Conservation (phyloP, 2,888 invertebrate genomes). For the Podotricha telesiphe region DNA sequence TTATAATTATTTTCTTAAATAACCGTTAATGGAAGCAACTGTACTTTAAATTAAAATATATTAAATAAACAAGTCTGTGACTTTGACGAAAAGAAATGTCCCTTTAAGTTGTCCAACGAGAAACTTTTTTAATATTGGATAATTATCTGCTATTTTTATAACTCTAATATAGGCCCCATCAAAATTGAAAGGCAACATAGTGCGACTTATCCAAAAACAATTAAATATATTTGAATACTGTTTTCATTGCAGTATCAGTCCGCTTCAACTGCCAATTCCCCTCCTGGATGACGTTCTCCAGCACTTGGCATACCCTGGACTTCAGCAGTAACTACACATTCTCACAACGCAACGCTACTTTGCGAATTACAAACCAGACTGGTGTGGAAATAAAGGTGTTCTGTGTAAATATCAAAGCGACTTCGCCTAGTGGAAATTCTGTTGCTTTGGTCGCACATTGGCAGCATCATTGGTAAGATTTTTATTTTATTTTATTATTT, state of each 20-base stretch:
- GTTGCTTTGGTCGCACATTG: slow-evolving; percentile 82
- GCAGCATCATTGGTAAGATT: slow-evolving; percentile 79
- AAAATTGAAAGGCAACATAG: too few relatives aligned
- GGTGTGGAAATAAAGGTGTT: slow-evolving; percentile 86
- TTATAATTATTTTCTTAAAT: too few relatives aligned
- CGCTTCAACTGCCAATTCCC: slow-evolving; percentile 93
- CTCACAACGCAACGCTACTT: slow-evolving; percentile 90
- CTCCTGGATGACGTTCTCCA: slow-evolving; percentile 91
- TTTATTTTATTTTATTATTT: background rate
- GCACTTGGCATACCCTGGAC: slow-evolving; percentile 95
- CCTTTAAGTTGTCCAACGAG: too few relatives aligned
- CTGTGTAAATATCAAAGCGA: slow-evolving; percentile 85
- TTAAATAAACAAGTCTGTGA: too few relatives aligned
- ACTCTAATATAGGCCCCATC: too few relatives aligned
- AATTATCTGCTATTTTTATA: too few relatives aligned
- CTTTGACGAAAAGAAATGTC: too few relatives aligned
- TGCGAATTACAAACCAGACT: slow-evolving; percentile 86
- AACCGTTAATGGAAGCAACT: too few relatives aligned
- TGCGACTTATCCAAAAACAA: background rate
- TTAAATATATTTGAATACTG: background rate
- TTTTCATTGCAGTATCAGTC: slow-evolving; percentile 83
- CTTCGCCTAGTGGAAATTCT: slow-evolving; percentile 79
- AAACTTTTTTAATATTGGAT: too few relatives aligned
- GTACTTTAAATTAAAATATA: too few relatives aligned
- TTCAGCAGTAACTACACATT: slow-evolving; percentile 93